Evolutionary conservation across 2,888 invertebrate species (phyloP).

Genomic region (Cactoblastis cactorum): DNA sequence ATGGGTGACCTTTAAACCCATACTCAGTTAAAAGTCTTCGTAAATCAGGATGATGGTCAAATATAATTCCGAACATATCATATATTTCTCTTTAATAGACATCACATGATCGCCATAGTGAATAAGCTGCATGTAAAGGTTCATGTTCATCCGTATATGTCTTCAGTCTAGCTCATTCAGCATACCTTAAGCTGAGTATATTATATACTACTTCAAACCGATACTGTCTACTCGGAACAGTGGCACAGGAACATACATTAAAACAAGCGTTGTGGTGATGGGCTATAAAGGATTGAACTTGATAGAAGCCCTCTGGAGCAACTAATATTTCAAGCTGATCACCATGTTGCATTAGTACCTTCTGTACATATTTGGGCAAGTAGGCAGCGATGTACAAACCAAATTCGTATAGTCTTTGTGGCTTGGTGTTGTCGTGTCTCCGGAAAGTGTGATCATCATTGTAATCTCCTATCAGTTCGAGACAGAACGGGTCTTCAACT

Average conservation of each 20-base stretch:
- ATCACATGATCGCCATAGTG: conserved; percentile 44
- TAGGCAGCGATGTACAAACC: conserved; percentile 65
- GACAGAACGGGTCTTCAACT: conserved; percentile 37
- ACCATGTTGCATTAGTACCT: conserved; percentile 58
- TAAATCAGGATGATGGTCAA: conserved; percentile 65
- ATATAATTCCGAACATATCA: conserved; percentile 65
- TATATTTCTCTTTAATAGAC: conserved; percentile 63
- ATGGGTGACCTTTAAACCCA: conserved; percentile 65
- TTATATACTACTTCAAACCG: conserved; percentile 66
- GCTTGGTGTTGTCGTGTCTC: conserved; percentile 48
- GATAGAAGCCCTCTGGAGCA: conserved; percentile 56
- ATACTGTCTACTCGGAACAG: conserved; percentile 56
- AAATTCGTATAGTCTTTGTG: conserved; percentile 61
- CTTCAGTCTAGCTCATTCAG: conserved; percentile 47
- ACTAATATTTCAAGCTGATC: conserved; percentile 62
- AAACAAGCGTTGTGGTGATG: conserved; percentile 65
- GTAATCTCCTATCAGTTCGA: conserved; percentile 45
- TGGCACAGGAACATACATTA: conserved; percentile 44
- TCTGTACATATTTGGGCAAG: conserved; percentile 65
- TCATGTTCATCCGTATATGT: conserved; percentile 69
- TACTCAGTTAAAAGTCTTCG: conserved; percentile 66
- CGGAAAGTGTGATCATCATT: conserved; percentile 44
- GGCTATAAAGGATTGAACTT: conserved; percentile 52
- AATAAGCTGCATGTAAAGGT: conserved; percentile 43
- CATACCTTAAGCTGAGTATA: conserved; percentile 51